A percentile compares a stretch with the other conserved stretches of the same genome.
phyloP scores from a whole-genome alignment of 2,888 invertebrate species.

The Tipula lateralis region DNA sequence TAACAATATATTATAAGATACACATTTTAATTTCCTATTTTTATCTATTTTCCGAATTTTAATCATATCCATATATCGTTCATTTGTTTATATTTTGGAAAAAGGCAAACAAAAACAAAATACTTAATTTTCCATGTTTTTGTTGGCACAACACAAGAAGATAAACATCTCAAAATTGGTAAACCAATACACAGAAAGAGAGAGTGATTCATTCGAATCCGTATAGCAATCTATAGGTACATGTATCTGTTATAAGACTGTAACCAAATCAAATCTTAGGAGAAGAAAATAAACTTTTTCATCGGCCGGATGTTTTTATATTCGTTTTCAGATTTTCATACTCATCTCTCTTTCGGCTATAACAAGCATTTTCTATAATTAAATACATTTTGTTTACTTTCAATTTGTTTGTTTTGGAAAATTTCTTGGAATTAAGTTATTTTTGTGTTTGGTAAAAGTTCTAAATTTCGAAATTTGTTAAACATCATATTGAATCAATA shows the following conservation, averaged over 20 bases:
- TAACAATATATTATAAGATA: background rate
- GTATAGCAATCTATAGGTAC: background rate
- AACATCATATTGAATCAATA: background rate
- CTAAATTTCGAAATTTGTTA: background rate
- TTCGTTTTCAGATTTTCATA: background rate
- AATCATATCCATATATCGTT: background rate
- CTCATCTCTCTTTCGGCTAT: background rate
- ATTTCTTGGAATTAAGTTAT: background rate
- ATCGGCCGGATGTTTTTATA: background rate
- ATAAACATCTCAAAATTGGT: background rate
- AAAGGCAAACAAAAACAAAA: background rate
- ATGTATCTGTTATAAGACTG: background rate
- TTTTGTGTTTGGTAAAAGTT: background rate
- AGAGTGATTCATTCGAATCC: background rate
- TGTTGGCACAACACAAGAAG: background rate
- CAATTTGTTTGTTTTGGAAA: background rate
- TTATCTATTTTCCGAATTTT: background rate
- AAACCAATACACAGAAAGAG: background rate
- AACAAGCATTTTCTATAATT: background rate
- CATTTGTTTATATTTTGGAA: background rate
- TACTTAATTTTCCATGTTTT: background rate
- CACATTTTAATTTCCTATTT: background rate
- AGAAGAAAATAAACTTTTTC: background rate
- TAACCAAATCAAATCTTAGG: background rate
- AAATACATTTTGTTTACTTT: background rate